A percentile compares a stretch with the other conserved stretches of the same genome.
Evolutionary conservation across 2,113 vertebrate genomes (phyloP).

Genomic region (Gulo gulo): DNA sequence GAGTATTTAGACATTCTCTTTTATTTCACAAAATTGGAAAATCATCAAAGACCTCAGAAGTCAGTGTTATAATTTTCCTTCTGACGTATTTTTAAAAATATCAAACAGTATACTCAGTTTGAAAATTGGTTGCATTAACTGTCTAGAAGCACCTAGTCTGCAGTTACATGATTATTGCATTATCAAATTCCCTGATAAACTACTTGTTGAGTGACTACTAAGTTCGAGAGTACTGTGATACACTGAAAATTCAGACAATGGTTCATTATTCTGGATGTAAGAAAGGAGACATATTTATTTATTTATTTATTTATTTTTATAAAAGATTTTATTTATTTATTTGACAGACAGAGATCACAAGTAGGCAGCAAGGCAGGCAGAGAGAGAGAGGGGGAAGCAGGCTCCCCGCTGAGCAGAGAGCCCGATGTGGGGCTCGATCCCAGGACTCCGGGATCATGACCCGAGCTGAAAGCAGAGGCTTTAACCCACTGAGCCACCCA

Average conservation of each 20-base stretch:
- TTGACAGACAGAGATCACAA: too few relatives aligned
- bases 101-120: background rate
- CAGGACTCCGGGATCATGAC: too few relatives aligned
- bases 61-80: background rate
- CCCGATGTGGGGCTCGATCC: too few relatives aligned
- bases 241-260: background rate
- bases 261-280: background rate
- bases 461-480: too few relatives aligned
- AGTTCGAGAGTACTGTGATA: background rate
- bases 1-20: background rate
- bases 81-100: background rate
- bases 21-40: background rate
- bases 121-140: background rate
- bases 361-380: too few relatives aligned
- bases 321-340: too few relatives aligned
- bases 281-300: background rate
- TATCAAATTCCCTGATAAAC: background rate
- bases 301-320: too few relatives aligned
- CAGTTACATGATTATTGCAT: background rate
- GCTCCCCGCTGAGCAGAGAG: too few relatives aligned
- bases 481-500: too few relatives aligned
- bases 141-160: background rate
- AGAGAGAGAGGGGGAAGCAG: too few relatives aligned
- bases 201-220: background rate
- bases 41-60: background rate